These are phyloP conservation scores for Rallus limicola DNA, from an alignment of 2,113 vertebrate species.

Conservation along the genomic window DNA sequence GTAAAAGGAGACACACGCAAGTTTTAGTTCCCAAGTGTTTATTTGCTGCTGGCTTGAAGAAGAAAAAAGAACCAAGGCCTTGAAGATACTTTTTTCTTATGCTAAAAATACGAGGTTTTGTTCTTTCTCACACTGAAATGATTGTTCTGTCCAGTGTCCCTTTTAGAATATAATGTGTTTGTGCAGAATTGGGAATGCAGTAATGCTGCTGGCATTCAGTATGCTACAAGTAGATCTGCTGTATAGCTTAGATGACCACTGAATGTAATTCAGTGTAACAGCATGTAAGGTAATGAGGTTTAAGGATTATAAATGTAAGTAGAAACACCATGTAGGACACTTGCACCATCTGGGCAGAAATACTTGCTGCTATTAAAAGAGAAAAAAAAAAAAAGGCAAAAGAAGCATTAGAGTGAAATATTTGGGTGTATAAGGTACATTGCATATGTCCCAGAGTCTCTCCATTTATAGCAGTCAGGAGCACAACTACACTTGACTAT, in stretches of 20 bases:
- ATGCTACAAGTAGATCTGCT: not conserved
- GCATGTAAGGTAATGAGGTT: slow-evolving; percentile 6
- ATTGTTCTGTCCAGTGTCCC: not conserved
- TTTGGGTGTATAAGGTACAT: not conserved
- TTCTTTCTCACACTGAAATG: not conserved
- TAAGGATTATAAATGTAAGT: slow-evolving; percentile 3
- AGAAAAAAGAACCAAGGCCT: not conserved
- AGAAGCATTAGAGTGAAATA: not conserved
- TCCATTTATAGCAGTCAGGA: not conserved
- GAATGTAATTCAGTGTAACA: not conserved
- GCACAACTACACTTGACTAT: not conserved
- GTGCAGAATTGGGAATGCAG: not conserved
- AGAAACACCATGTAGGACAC: not conserved
- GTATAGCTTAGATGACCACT: not conserved
- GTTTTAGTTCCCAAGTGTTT: not conserved
- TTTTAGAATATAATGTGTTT: not conserved
- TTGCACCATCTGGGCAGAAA: slow-evolving; percentile 12
- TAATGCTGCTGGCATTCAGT: not conserved
- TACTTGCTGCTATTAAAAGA: not conserved
- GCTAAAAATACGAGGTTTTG: not conserved
- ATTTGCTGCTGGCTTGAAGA: not conserved
- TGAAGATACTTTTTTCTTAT: not conserved
- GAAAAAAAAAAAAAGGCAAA: not conserved
- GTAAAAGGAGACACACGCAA: not conserved
- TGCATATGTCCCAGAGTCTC: not conserved